Evolutionary conservation across 2,113 vertebrate genomes (phyloP), one percentile per base, ranked within the genome.

Genomic region (Sprattus sprattus): DNA sequence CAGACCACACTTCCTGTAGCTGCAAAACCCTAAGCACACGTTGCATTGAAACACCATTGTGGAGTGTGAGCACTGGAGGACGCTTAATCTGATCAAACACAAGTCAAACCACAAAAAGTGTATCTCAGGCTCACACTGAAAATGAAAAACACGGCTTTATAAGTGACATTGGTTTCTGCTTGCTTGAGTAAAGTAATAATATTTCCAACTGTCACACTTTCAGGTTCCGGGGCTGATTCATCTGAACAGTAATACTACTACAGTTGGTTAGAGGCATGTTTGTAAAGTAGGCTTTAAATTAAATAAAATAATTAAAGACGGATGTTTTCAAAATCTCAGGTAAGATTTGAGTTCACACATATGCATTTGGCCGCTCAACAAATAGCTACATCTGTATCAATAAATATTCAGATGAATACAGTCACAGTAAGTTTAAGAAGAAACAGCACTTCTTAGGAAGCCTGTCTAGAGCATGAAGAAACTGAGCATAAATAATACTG

Each of bases 101-200:
- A 39, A 22, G 81, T 84, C 86, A 88, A 89, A 87, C 89, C 91
- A 32, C 88, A 86, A 81, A 86, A 89, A 82, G 84, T 47, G 87
- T 88, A 88, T 91, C 92, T 91, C 86, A 88, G 88, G 88, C 82
- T 89, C 85, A 93, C 88, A 92, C 88, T 91, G 89, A 91, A 91
- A 94, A 92, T 93, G 92, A 94, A 92, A 94, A 92, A 93, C 92
- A 93, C 90, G 91, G 92, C 90, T 93, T 95, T 93, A 81, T 71
- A 81, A 60, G 6, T 78, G 46, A 84, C n/a, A 28, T 6, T 25
- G 45, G 7, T 54, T 45, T 85, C 6, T 13, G 64, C 49, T 49
- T 84, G 45, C 84, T 49, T 78, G 45, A 28, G 78, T 13, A 15
- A 39, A 1, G 11, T 15, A 78, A 32, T 39, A 78, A 39, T 44